These are phyloP conservation scores for Myotis vivesi DNA, from an alignment of 2,797 vertebrate genomes.

Conservation along the genomic window DNA sequence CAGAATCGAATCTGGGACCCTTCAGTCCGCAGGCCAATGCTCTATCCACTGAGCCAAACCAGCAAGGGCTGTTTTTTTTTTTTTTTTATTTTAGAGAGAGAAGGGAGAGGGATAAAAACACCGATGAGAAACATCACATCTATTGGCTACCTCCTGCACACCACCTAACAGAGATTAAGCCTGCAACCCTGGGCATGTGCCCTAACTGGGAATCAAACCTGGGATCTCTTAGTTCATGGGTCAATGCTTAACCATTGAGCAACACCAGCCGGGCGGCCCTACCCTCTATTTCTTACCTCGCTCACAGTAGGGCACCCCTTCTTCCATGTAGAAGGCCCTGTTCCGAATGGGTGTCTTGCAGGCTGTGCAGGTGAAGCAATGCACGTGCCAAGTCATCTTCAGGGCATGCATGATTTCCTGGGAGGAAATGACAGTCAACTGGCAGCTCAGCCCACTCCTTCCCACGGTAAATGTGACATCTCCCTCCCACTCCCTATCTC, in stretches of 20 bases:
- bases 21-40: neutral
- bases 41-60: neutral
- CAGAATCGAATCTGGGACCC: too few relatives aligned
- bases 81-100: too few relatives aligned
- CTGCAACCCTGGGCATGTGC: too few relatives aligned
- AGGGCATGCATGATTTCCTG: slow-evolving; percentile 99
- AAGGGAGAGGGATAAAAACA: too few relatives aligned
- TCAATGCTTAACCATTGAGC: neutral
- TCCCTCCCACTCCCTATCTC: neutral
- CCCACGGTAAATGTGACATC: neutral
- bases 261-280: neutral
- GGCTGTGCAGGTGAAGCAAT: slow-evolving; percentile 96
- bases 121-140: too few relatives aligned
- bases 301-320: slow-evolving; percentile 97
- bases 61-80: too few relatives aligned
- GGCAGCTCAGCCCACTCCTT: neutral
- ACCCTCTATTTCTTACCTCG: slow-evolving; percentile 85
- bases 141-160: too few relatives aligned
- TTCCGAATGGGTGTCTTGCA: slow-evolving; percentile 97
- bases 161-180: too few relatives aligned
- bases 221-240: too few relatives aligned
- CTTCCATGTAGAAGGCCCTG: slow-evolving; percentile 99
- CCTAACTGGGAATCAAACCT: too few relatives aligned
- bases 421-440: neutral
- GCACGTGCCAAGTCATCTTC: slow-evolving; percentile 99